Base-by-base conservation (phyloP, 2,797 vertebrate genomes). In the Varecia variegata region DNA sequence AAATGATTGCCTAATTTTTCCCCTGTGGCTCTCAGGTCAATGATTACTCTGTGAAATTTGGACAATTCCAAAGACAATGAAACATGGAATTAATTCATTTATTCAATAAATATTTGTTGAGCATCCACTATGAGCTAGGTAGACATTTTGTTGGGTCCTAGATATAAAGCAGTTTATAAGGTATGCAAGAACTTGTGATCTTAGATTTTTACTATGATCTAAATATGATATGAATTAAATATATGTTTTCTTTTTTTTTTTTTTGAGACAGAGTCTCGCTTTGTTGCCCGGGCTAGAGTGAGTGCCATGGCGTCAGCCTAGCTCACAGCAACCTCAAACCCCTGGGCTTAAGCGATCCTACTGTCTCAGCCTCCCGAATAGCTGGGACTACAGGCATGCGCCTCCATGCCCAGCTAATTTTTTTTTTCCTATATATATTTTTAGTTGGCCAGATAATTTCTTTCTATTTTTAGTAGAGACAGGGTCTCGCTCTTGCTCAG, bases 1-100 rank as follows among this genome's bases (percentile, higher is more conserved):
- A 90, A 92, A 92, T 54, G 11, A 45, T 32, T 94, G 11, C 3
- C 25, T 84, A 18, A 10, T 58, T 95, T 12, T 83, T 94, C 76
- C 25, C 58, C 5, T 5, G n/a, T 56, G 8, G 13, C 35, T 91
- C 38, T 93, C n/a, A 58, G 14, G 14, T 82, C 30, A 35, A 10
- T 96, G 47, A 93, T 77, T 79, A 88, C 74, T 92, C 73, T 83
- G 7, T 74, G 17, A 60, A 77, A 76, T 79, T 58, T 82, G 70
- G 52, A 38, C 20, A 80, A 23, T 38, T 58, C 1, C 30, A 80
- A 52, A 82, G 20, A 89, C 13, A 15, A n/a, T 1, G 74, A 73
- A 47, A 67, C 20, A 32, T 65, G 30, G 8, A 77, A 90, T 65
- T 84, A n/a, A 92, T 60, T 70, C 1, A 90, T 56, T 93, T 93